Base-by-base conservation (phyloP, 1,140 invertebrate genomes). In the Pogonus chalceus region DNA sequence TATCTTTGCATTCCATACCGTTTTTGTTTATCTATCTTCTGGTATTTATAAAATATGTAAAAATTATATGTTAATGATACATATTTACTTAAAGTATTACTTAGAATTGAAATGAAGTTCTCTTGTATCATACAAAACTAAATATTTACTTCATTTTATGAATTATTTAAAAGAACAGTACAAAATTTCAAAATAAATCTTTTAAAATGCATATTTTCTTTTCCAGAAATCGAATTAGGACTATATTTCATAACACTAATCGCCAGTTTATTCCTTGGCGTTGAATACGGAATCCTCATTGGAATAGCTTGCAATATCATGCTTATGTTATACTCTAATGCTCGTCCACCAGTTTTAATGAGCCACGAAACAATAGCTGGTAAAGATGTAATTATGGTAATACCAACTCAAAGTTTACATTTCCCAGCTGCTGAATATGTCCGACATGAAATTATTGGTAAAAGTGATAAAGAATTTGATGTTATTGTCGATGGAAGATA, bases 221-320 rank as follows among this genome's bases (percentile, higher is more conserved):
- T 43, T 71, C 59, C 66, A 85, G 84, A 80, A 67, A 60, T 77
- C 9, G 85, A 87, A 65, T 63, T 87, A 3, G 65, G 87, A 37
- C 79, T 81, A 16, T 72, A 80, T 49, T 62, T 74, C n/a, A 68
- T 78, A 2, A 85, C 84, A 2, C 75, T 87, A 52, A 53, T 85
- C 2, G 68, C 70, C 26, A 85, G 80, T 54, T 61, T 87, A 20
- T 65, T 76, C 20, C 62, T 80, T 20, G 80, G 82, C 55, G 65
- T 86, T n/a, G 82, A 88, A 68, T 84, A 81, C 66, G 87, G 87
- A 14, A 87, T 89, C 64, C 62, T 87, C 2, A 73, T 81, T 55
- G 87, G 86, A 2, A 81, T 86, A 51, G 72, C 65, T 2, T 67
- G 81, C 16, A 85, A 85, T 63, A 60, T 88, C 14, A 56, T 83